phyloP scores from a whole-genome alignment of 2,888 invertebrate species.

The Sialis fuliginosa region DNA sequence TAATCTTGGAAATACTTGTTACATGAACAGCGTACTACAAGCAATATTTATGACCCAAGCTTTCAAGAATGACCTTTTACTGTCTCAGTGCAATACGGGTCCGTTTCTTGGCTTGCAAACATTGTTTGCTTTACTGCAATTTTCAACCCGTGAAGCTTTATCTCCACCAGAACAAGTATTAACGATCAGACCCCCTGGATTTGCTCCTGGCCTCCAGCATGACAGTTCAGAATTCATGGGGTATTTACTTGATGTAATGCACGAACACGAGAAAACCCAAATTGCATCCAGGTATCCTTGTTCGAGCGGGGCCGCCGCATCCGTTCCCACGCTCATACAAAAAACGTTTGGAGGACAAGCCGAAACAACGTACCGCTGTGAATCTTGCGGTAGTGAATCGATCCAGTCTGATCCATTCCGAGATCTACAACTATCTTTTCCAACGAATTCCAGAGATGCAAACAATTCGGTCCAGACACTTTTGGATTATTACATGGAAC shows the following conservation, averaged over 20 bases:
- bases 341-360: constrained; percentile 61
- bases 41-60: constrained; percentile 66
- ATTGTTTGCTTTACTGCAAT: constrained; percentile 54
- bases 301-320: constrained; percentile 14
- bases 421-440: constrained; percentile 63
- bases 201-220: constrained; percentile 61
- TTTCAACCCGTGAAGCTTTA: constrained; percentile 44
- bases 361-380: constrained; percentile 56
- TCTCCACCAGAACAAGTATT: constrained; percentile 54
- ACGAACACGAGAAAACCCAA: constrained; percentile 45
- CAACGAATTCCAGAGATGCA: constrained; percentile 28
- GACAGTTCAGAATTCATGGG: constrained; percentile 78
- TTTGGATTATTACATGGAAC: constrained; percentile 57
- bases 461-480: constrained; percentile 57
- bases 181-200: constrained; percentile 58
- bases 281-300: constrained; percentile 7
- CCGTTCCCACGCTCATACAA: constrained; percentile 35
- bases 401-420: constrained; percentile 61
- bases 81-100: constrained; percentile 31
- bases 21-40: constrained; percentile 77
- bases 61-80: constrained; percentile 50
- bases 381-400: constrained; percentile 51
- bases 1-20: constrained; percentile 78
- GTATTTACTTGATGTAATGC: constrained; percentile 50
- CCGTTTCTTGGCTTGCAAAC: constrained; percentile 41